A percentile compares a stretch with the other conserved stretches of the same genome.
phyloP scores from a whole-genome alignment of 2,113 vertebrate species.

The Caracal caracal region DNA sequence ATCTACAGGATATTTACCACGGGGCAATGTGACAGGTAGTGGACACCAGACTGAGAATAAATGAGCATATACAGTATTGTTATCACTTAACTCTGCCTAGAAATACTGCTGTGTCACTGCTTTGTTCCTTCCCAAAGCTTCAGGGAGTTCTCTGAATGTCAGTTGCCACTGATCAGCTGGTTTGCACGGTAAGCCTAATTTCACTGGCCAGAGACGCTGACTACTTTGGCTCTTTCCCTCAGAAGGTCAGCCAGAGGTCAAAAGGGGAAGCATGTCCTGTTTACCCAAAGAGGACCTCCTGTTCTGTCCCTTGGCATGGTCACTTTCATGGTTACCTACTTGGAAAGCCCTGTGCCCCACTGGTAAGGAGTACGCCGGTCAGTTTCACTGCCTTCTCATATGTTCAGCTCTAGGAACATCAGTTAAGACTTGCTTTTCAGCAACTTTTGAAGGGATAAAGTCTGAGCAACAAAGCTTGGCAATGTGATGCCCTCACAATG shows the following conservation, averaged over 20 bases:
- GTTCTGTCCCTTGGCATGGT: neutral
- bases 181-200: no score
- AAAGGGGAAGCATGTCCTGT: neutral
- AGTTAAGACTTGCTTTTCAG: neutral
- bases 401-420: neutral
- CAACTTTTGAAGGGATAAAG: neutral
- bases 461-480: neutral
- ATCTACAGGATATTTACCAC: neutral
- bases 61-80: neutral
- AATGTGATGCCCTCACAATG: no score
- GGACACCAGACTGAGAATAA: neutral
- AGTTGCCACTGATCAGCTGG: rapidly evolving
- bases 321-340: neutral
- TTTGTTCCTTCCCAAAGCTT: neutral
- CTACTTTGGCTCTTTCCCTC: neutral
- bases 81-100: neutral
- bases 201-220: neutral
- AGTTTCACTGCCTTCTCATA: neutral
- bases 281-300: slow-evolving; percentile 6
- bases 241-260: slow-evolving; percentile 32
- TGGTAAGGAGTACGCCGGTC: neutral
- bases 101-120: neutral
- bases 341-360: neutral
- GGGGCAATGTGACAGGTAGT: neutral
- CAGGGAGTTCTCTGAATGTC: neutral